Percentiles rank a stretch among this genome's conserved stretches.
phyloP scores from a whole-genome alignment of 2,797 vertebrate genomes.

The Ambastaia sidthimunki region DNA sequence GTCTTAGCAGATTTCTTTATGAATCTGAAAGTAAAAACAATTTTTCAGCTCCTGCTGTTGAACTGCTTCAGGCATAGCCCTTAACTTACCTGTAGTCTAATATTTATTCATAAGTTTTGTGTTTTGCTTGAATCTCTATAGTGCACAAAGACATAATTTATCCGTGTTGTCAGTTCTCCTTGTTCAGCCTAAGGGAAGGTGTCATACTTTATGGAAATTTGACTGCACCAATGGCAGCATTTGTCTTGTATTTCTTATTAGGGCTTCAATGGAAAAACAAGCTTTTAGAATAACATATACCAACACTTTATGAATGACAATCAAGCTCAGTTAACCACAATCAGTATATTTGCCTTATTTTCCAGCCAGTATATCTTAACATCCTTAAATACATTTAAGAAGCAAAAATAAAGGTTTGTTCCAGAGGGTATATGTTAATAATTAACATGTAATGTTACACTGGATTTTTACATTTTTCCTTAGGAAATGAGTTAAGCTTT shows the following conservation, averaged over 20 bases:
- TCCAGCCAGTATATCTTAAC: neutral
- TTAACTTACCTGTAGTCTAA: neutral
- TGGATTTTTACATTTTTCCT: neutral
- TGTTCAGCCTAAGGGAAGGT: slow-evolving; percentile 8
- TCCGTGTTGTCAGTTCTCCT: neutral
- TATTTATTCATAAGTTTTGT: neutral
- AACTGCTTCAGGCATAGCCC: neutral
- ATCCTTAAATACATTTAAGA: neutral
- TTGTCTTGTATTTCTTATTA: neutral
- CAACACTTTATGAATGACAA: neutral
- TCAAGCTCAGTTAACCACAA: neutral
- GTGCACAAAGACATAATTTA: neutral
- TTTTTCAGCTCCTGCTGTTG: slow-evolving; percentile 59
- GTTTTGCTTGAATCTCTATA: neutral
- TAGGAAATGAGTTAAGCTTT: neutral
- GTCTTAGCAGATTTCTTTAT: slow-evolving; percentile 13
- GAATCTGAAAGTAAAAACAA: slow-evolving; percentile 25
- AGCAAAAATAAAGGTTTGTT: neutral
- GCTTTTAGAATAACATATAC: neutral
- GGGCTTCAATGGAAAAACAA: neutral
- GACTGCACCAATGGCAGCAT: neutral
- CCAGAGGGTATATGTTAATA: neutral
- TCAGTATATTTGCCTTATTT: neutral
- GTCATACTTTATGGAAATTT: neutral
- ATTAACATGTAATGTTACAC: neutral